phyloP scores from a whole-genome alignment of 2,888 invertebrate species.

The Gryllus longicercus region DNA sequence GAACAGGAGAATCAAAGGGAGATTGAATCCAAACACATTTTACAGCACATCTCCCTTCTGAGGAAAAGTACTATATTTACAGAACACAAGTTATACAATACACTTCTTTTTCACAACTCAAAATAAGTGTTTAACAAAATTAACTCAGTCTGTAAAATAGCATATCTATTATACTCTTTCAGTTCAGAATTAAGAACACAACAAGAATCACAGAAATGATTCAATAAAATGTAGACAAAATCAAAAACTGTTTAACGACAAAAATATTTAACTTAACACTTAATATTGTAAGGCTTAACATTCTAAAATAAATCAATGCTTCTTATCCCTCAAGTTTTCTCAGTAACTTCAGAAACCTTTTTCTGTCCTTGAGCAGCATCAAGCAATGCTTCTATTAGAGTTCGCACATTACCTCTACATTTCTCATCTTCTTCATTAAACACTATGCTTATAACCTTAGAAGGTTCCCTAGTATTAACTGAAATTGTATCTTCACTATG shows the following conservation, averaged over 20 bases:
- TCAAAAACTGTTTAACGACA: too few species aligned
- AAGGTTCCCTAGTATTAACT: slow-evolving; percentile 26
- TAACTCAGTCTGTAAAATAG: not conserved
- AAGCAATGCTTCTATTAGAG: slow-evolving; percentile 37
- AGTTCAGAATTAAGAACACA: not conserved
- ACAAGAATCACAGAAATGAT: not conserved
- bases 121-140: not conserved
- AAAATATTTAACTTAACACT: not conserved
- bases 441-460: slow-evolving; percentile 34
- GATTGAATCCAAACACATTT: too few species aligned
- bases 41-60: too few species aligned
- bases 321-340: not conserved
- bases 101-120: not conserved
- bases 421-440: slow-evolving; percentile 29
- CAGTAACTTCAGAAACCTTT: not conserved
- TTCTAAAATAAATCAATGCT: not conserved
- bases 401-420: slow-evolving; percentile 32
- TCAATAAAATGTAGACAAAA: too few species aligned
- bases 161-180: not conserved
- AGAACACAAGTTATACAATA: too few species aligned
- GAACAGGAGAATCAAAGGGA: too few species aligned
- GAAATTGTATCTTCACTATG: not conserved
- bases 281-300: not conserved
- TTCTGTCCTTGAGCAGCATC: slow-evolving; percentile 35
- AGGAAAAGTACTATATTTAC: too few species aligned